Evolutionary conservation across 2,113 vertebrate species (phyloP).

Genomic region (Origma solitaria): DNA sequence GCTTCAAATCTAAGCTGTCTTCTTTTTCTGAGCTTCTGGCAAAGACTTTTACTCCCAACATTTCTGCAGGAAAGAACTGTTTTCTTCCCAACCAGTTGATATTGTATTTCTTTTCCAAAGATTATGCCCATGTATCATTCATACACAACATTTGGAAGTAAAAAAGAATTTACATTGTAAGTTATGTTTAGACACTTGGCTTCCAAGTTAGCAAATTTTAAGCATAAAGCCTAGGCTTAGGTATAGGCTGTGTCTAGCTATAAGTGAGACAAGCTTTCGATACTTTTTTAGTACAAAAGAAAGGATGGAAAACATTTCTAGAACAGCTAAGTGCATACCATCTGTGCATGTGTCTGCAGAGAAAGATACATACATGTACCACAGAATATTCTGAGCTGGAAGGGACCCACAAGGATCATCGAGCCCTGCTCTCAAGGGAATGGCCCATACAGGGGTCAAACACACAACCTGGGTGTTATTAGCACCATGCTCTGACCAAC

Average conservation of each 20-base stretch:
- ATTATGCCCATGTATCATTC: background rate
- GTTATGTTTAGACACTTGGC: fast-evolving
- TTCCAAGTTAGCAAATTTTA: background rate
- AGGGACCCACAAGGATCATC: background rate
- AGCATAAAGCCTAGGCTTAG: background rate
- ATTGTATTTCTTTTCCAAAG: background rate
- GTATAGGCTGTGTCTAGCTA: background rate
- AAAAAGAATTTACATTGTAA: background rate
- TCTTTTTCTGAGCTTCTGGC: background rate
- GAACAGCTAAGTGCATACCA: background rate
- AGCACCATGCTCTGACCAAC: background rate
- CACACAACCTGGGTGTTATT: background rate
- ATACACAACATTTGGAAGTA: background rate
- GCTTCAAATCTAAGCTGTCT: background rate
- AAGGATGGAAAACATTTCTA: background rate
- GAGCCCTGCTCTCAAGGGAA: background rate
- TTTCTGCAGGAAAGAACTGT: background rate
- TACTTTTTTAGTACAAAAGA: background rate
- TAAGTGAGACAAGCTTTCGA: background rate
- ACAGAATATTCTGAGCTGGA: background rate
- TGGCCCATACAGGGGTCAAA: background rate
- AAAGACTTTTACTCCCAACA: background rate
- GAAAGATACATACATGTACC: background rate
- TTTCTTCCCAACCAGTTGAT: background rate
- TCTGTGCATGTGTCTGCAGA: background rate